Conservation (phyloP, 2,888 invertebrate genomes). For the Drosophila eohydei region DNA sequence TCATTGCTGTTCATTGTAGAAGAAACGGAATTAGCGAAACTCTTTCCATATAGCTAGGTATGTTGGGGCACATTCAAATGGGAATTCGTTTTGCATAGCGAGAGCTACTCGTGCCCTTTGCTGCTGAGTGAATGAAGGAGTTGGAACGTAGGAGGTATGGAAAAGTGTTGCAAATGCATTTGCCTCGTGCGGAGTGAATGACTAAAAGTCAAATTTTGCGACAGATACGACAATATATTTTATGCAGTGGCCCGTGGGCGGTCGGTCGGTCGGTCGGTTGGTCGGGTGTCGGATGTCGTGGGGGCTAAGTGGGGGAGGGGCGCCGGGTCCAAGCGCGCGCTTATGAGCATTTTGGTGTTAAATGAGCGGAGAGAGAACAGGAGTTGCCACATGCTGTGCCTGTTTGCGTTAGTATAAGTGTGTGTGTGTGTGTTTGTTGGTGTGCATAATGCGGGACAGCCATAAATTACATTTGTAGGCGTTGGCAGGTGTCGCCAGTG, state of each 20-base stretch:
- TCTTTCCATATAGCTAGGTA: background rate
- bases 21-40: background rate
- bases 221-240: slow-evolving; percentile 70
- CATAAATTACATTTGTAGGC: slow-evolving; percentile 86
- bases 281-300: slow-evolving; percentile 42
- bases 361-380: slow-evolving; percentile 49
- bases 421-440: slow-evolving; percentile 36
- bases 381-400: slow-evolving; percentile 70
- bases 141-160: slow-evolving; percentile 2
- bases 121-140: slow-evolving; percentile 1
- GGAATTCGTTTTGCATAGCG: background rate
- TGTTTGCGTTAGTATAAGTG: slow-evolving; percentile 19
- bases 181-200: slow-evolving; percentile 55
- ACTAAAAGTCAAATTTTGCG: slow-evolving; percentile 70
- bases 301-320: slow-evolving; percentile 13
- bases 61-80: background rate
- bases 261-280: slow-evolving; percentile 6
- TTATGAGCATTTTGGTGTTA: slow-evolving; percentile 74
- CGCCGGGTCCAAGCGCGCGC: slow-evolving; percentile 44
- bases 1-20: background rate
- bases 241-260: slow-evolving; percentile 58
- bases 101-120: background rate
- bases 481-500: slow-evolving; percentile 86
- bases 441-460: slow-evolving; percentile 83
- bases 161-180: slow-evolving; percentile 35